Percentiles rank a stretch among this genome's conserved stretches.
Evolutionary conservation across 1,140 invertebrate genomes (phyloP).

Genomic region (Lutraria rhynchaena): DNA sequence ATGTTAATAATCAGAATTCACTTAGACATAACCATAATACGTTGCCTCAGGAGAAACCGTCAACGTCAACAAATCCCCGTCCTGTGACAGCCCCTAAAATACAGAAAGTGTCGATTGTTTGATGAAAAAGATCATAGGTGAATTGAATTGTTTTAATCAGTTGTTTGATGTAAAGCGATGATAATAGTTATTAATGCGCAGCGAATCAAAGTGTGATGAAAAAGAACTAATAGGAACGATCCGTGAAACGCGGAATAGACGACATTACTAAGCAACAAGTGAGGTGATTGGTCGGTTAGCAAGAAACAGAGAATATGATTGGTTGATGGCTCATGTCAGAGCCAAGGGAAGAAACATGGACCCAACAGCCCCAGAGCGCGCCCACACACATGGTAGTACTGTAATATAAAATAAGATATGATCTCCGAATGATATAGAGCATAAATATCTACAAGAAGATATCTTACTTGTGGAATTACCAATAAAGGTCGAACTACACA

Average conservation of each 20-base stretch:
- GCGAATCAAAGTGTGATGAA: not conserved
- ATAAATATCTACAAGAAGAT: too few relatives aligned
- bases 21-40: slow-evolving; percentile 37
- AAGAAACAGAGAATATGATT: not conserved
- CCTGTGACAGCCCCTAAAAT: slow-evolving; percentile 47
- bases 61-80: slow-evolving; percentile 25
- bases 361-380: too few relatives aligned
- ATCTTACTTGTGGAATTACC: too few relatives aligned
- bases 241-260: not conserved
- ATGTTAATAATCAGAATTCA: slow-evolving; percentile 9
- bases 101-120: slow-evolving; percentile 59
- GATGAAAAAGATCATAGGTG: slow-evolving; percentile 21
- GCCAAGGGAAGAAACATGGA: too few relatives aligned
- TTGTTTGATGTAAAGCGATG: not conserved
- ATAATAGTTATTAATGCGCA: not conserved
- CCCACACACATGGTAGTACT: too few relatives aligned
- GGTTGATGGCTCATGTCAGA: too few relatives aligned
- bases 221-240: not conserved
- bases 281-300: not conserved
- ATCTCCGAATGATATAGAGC: too few relatives aligned
- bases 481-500: too few relatives aligned
- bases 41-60: slow-evolving; percentile 29
- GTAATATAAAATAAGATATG: too few relatives aligned
- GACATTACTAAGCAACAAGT: not conserved
- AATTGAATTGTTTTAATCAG: not conserved